These are phyloP conservation scores for Tyto alba DNA, from an alignment of 2,113 vertebrate genomes.

Conservation along the genomic window DNA sequence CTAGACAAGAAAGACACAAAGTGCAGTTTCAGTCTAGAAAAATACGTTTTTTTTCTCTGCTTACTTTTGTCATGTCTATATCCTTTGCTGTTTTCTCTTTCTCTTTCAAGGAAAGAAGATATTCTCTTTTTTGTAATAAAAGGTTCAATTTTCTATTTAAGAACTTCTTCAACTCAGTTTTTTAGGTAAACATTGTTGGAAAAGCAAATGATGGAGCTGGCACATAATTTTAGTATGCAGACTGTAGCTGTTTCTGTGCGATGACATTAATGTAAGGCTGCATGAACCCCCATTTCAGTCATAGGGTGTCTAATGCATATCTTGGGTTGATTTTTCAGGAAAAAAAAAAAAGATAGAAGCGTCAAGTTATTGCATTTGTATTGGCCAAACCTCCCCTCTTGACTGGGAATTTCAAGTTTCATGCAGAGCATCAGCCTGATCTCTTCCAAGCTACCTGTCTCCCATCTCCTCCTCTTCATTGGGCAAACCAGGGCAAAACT, in stretches of 20 bases:
- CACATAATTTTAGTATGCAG: background rate
- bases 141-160: background rate
- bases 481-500: background rate
- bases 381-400: background rate
- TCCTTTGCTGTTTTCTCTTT: too few species aligned
- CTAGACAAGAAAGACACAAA: background rate
- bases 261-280: background rate
- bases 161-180: background rate
- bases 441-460: background rate
- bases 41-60: background rate
- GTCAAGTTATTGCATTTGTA: background rate
- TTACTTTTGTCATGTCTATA: background rate
- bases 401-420: background rate
- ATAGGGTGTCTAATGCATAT: background rate
- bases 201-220: background rate
- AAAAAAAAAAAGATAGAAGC: accelerated
- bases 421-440: background rate
- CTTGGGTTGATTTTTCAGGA: accelerated
- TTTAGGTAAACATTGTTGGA: background rate
- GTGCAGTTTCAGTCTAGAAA: background rate
- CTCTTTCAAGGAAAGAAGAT: background rate
- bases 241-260: background rate
- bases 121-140: background rate
- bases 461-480: background rate
- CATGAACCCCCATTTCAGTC: background rate